Conservation (phyloP, 2,113 vertebrate genomes). For the Labeo rohita region DNA sequence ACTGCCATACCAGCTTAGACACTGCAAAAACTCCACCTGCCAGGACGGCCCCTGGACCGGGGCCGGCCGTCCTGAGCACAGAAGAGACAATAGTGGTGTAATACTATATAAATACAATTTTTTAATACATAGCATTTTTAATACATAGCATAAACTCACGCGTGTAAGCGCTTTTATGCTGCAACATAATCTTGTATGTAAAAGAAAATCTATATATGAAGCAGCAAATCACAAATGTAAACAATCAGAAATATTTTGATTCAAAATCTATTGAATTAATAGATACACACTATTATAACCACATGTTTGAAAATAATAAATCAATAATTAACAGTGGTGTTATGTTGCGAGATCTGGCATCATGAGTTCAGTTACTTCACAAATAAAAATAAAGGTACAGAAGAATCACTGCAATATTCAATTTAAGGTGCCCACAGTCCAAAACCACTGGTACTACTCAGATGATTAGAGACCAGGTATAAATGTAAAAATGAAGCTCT, state of each 20-base stretch:
- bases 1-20: slow-evolving; percentile 95
- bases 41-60: slow-evolving; percentile 88
- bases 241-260: not conserved
- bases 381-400: not conserved
- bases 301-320: not conserved
- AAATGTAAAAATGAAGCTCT: not conserved
- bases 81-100: not conserved
- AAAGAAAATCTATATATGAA: not conserved
- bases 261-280: no score
- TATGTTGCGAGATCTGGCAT: not conserved
- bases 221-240: not conserved
- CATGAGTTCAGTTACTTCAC: not conserved
- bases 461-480: not conserved
- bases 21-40: slow-evolving; percentile 91
- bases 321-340: not conserved
- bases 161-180: not conserved
- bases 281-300: no score
- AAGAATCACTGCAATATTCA: not conserved
- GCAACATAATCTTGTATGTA: not conserved
- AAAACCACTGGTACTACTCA: not conserved
- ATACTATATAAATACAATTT: not conserved
- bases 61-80: slow-evolving; percentile 86
- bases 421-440: not conserved
- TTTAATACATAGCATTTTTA: no score
- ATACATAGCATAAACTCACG: not conserved